phyloP scores from a whole-genome alignment of 2,888 invertebrate genomes.

The Listrodromus nycthemerus region DNA sequence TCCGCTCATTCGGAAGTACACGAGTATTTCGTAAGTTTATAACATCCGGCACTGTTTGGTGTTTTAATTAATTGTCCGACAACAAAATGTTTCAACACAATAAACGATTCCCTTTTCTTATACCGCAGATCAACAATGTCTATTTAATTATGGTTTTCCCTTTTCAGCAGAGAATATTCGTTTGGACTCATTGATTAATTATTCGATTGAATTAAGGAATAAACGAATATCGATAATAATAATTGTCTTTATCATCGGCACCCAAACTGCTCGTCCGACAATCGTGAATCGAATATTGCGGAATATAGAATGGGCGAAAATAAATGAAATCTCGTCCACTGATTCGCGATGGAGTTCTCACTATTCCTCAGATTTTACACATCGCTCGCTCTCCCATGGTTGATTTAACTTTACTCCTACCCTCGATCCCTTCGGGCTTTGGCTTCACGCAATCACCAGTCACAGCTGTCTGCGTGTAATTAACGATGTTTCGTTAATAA shows the following conservation, averaged over 20 bases:
- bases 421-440: background rate
- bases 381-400: slow-evolving; percentile 4
- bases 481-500: slow-evolving; percentile 64
- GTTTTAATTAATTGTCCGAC: background rate
- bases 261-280: background rate
- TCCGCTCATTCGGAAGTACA: background rate
- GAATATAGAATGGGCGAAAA: background rate
- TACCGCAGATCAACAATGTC: background rate
- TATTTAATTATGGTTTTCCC: background rate
- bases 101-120: background rate
- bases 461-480: slow-evolving; percentile 60
- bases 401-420: slow-evolving; percentile 19
- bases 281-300: background rate
- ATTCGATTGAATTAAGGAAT: background rate
- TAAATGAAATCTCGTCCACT: background rate
- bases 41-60: background rate
- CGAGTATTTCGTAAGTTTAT: background rate
- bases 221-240: background rate
- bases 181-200: background rate
- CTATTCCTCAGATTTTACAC: background rate
- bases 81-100: background rate
- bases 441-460: slow-evolving; percentile 35
- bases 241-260: background rate
- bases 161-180: background rate
- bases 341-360: background rate